Percentiles rank a stretch among this genome's conserved stretches.
phyloP scores from a whole-genome alignment of 1,140 invertebrate species.

The Drosophila kikkawai region DNA sequence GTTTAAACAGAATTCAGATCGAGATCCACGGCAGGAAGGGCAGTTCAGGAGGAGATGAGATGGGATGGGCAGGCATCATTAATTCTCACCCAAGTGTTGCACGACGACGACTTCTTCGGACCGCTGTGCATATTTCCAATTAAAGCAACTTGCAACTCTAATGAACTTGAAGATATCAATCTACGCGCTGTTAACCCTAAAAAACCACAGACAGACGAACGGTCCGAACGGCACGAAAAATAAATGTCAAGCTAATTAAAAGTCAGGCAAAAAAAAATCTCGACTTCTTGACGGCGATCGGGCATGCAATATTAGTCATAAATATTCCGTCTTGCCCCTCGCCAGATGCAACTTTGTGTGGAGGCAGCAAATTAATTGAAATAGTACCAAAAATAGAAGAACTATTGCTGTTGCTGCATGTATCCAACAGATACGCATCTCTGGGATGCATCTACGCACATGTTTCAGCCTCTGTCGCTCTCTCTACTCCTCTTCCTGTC shows the following conservation, averaged over 20 bases:
- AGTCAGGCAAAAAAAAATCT: constrained; percentile 39
- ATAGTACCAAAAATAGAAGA: constrained; percentile 70
- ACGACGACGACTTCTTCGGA: constrained; percentile 21
- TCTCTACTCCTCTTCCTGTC: not conserved
- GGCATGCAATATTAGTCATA: constrained; percentile 72
- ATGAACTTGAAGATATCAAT: constrained; percentile 84
- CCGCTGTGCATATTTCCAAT: constrained; percentile 77
- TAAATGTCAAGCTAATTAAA: constrained; percentile 82
- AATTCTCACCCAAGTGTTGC: constrained; percentile 82
- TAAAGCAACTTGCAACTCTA: constrained; percentile 82
- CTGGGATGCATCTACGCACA: constrained; percentile 52
- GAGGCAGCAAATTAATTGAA: constrained; percentile 67
- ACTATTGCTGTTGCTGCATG: constrained; percentile 33
- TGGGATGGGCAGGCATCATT: constrained; percentile 71
- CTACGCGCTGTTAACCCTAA: constrained; percentile 82
- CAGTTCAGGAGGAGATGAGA: not conserved
- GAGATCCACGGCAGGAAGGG: constrained; percentile 29
- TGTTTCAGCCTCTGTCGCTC: constrained; percentile 11
- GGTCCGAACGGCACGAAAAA: constrained; percentile 44
- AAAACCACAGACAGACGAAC: constrained; percentile 50
- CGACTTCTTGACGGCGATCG: constrained; percentile 21
- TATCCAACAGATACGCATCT: constrained; percentile 74
- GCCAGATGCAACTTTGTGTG: constrained; percentile 38
- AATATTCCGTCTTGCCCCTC: constrained; percentile 30
- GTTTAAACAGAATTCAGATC: constrained; percentile 72